A percentile compares a stretch with the other conserved stretches of the same genome.
phyloP scores from a whole-genome alignment of 2,888 invertebrate species.

The Clunio marinus region DNA sequence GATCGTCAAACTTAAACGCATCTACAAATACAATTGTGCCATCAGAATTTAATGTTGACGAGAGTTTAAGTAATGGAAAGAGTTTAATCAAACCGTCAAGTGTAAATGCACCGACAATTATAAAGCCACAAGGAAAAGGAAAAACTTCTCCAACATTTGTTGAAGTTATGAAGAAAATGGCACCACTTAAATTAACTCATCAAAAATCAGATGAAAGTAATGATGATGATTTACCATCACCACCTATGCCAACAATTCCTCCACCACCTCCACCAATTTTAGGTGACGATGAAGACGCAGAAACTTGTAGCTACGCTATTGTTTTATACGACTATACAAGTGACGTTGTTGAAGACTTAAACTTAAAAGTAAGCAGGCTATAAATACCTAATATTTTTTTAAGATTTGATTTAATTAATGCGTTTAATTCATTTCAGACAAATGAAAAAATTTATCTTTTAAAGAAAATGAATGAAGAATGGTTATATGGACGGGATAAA shows the following conservation, averaged over 20 bases:
- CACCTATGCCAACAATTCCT: constrained; percentile 75
- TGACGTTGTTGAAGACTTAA: constrained; percentile 70
- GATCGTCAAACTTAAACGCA: constrained; percentile 41
- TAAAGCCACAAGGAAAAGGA: constrained; percentile 55
- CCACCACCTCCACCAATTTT: constrained; percentile 67
- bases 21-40: constrained; percentile 48
- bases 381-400: neutral
- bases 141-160: constrained; percentile 40
- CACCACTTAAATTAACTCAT: constrained; percentile 31
- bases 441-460: constrained; percentile 68
- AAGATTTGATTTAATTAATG: neutral
- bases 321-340: constrained; percentile 75
- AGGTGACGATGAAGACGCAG: constrained; percentile 46
- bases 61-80: constrained; percentile 54
- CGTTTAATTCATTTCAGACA: constrained; percentile 55
- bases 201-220: constrained; percentile 41
- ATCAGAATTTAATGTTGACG: constrained; percentile 56
- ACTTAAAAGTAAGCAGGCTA: constrained; percentile 73
- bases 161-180: constrained; percentile 33
- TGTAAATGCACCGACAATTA: constrained; percentile 67
- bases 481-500: constrained; percentile 70
- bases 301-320: constrained; percentile 64
- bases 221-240: constrained; percentile 53
- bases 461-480: constrained; percentile 69
- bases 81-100: constrained; percentile 51